Percentiles rank a stretch among this genome's conserved stretches.
phyloP scores from a whole-genome alignment of 1,140 invertebrate species.

The Dinoponera quadriceps region DNA sequence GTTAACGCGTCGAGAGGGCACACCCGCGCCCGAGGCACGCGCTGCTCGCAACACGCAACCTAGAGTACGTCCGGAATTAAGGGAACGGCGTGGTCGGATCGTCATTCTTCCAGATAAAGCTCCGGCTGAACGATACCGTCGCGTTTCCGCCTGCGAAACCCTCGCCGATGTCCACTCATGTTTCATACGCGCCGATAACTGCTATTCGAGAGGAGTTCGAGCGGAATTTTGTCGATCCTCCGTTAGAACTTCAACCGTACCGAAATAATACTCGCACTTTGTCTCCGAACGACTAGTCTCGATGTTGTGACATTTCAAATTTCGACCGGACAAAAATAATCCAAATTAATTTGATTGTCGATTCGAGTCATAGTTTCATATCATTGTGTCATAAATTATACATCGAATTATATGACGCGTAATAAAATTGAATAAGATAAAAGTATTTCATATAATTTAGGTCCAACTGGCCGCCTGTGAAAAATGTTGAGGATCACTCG shows the following conservation, averaged over 20 bases:
- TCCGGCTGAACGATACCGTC: conserved; percentile 16
- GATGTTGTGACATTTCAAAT: too few species aligned
- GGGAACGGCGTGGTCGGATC: conserved; percentile 48
- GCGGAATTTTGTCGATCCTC: not conserved
- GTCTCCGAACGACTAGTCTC: too few species aligned
- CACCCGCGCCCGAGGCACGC: conserved; percentile 74
- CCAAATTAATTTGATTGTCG: too few species aligned
- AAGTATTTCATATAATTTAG: too few species aligned
- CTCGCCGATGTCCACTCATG: conserved; percentile 5
- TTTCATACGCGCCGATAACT: not conserved
- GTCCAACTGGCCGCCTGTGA: not conserved
- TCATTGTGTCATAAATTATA: too few species aligned
- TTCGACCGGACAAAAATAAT: too few species aligned
- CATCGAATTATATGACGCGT: too few species aligned
- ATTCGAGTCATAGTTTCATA: too few species aligned
- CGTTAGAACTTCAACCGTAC: not conserved
- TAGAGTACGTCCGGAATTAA: conserved; percentile 56
- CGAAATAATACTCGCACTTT: too few species aligned
- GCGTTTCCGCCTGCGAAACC: conserved; percentile 5
- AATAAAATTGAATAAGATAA: too few species aligned
- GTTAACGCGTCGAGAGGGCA: conserved; percentile 70
- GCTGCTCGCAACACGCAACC: conserved; percentile 63
- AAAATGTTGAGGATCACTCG: not conserved
- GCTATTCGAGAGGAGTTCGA: not conserved
- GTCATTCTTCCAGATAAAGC: conserved; percentile 26